These are phyloP conservation scores for Metaphire vulgaris DNA, from an alignment of 1,140 invertebrate species.

Conservation along the genomic window DNA sequence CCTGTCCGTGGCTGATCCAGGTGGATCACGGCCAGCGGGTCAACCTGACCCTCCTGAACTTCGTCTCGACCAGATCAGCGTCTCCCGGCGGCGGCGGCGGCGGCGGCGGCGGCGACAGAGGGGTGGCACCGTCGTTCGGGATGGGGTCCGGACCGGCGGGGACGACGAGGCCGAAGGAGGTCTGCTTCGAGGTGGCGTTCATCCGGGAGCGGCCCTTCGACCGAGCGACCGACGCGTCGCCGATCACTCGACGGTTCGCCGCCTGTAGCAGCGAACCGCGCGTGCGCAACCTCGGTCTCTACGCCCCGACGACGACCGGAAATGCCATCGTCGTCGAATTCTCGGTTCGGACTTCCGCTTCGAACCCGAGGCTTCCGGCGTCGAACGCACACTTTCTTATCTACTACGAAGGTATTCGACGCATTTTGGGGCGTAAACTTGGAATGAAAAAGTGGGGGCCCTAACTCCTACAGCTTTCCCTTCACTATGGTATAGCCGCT, in stretches of 20 bases:
- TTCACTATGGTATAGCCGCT: too few species aligned
- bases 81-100: too few species aligned
- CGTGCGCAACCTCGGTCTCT: not conserved
- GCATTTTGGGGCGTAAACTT: too few species aligned
- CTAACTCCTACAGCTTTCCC: too few species aligned
- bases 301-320: not conserved
- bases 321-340: not conserved
- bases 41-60: slow-evolving; percentile 25
- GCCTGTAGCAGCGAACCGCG: not conserved
- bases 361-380: not conserved
- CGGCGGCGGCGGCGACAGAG: not conserved
- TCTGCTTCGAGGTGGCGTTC: not conserved
- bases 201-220: too few species aligned
- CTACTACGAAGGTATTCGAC: not conserved
- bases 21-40: slow-evolving; percentile 22
- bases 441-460: too few species aligned
- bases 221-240: not conserved
- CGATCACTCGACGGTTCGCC: too few species aligned
- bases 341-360: not conserved
- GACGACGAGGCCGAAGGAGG: not conserved
- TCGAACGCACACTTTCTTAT: not conserved
- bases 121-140: too few species aligned
- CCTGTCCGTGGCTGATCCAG: slow-evolving; percentile 22
- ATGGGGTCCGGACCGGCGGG: not conserved
- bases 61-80: too few species aligned